Conservation (phyloP, 2,113 vertebrate species). For the Neogobius melanostomus region DNA sequence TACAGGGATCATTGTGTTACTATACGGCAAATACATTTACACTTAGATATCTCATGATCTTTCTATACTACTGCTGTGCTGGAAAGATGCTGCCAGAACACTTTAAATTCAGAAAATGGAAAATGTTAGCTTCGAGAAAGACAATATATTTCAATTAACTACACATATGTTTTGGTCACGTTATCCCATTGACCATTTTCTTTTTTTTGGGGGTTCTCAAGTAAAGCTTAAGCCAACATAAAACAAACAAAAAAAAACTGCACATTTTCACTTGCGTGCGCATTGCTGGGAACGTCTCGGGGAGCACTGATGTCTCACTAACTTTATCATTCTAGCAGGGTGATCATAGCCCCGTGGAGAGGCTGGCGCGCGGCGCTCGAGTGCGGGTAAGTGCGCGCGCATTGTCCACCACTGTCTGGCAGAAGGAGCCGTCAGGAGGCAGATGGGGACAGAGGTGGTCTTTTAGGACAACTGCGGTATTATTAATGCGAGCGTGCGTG, state of each 20-base stretch:
- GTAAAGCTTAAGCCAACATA: constrained; percentile 73
- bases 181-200: background rate
- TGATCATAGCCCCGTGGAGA: constrained; percentile 76
- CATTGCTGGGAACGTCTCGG: constrained; percentile 56
- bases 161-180: background rate
- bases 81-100: no score
- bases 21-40: no score
- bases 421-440: constrained; percentile 54
- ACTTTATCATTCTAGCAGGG: constrained; percentile 79
- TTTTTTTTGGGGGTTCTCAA: constrained; percentile 33
- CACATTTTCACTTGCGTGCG: constrained; percentile 20
- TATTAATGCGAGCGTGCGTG: constrained; percentile 62
- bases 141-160: no score
- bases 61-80: no score
- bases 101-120: no score
- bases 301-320: constrained; percentile 79
- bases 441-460: constrained; percentile 73
- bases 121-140: no score
- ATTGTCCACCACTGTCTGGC: constrained; percentile 59
- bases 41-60: no score
- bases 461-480: constrained; percentile 66
- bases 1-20: no score
- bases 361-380: constrained; percentile 61
- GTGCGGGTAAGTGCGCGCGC: constrained; percentile 44
- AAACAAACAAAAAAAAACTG: constrained; percentile 71